These are phyloP conservation scores for Oedothorax gibbosus DNA, from an alignment of 1,140 invertebrate species.

Conservation along the genomic window DNA sequence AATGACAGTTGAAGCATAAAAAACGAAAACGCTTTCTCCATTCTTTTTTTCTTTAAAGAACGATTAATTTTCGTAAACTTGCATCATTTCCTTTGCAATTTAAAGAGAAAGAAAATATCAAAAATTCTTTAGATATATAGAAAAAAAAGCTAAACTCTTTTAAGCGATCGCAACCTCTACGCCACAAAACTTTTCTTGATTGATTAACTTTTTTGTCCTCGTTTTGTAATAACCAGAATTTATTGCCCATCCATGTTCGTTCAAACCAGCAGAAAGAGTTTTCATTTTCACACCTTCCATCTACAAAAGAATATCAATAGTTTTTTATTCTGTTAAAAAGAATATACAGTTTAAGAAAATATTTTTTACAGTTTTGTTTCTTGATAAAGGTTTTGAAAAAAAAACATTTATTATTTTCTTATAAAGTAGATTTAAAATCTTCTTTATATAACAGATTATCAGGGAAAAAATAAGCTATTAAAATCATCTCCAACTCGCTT, in stretches of 20 bases:
- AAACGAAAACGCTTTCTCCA: too few species aligned
- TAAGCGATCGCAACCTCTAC: background rate
- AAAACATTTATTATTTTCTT: too few species aligned
- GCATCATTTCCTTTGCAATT: slow-evolving; percentile 20
- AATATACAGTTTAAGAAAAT: too few species aligned
- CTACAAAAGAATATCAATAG: too few species aligned
- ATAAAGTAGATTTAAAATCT: too few species aligned
- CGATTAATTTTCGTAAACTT: slow-evolving; percentile 16
- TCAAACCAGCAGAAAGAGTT: slow-evolving; percentile 8
- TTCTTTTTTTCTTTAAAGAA: background rate
- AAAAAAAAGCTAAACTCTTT: background rate
- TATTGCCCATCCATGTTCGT: slow-evolving; percentile 6
- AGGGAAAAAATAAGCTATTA: too few species aligned
- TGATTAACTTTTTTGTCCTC: slow-evolving; percentile 33
- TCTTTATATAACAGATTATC: too few species aligned
- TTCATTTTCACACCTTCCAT: slow-evolving; percentile 21
- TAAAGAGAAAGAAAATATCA: background rate
- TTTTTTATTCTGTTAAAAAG: too few species aligned
- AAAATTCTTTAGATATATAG: background rate
- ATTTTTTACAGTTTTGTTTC: background rate
- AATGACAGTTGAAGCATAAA: too few species aligned
- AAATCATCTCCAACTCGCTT: too few species aligned
- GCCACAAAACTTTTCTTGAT: slow-evolving; percentile 13
- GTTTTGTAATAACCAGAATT: slow-evolving; percentile 20
- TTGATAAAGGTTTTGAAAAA: background rate